Base-by-base conservation (phyloP, 2,888 invertebrate species). In the Pachymerium ferrugineum region DNA sequence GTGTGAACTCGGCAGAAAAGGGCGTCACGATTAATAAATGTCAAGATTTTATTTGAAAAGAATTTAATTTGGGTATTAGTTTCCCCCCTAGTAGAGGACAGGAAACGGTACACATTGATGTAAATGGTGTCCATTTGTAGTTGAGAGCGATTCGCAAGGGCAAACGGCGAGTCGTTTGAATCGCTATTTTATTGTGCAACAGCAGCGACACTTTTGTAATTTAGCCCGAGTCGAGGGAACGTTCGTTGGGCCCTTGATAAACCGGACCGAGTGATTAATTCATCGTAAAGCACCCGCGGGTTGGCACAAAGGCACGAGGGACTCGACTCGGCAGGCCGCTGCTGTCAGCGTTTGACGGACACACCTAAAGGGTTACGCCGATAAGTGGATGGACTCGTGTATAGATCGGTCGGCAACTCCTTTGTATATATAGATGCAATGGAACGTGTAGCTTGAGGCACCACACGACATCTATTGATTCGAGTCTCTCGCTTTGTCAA, bases 231-330 rank as follows among this genome's bases (percentile, higher is more conserved):
- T 47, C 47, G 47, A 47, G 47, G 47, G 47, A n/a, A 47, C 47
- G 47, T 47, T 47, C n/a, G 16, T 16, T n/a, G 16, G 47, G 47
- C 47, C 47, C 47, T 47, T 47, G 47, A 47, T 16, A 16, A 47
- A 16, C 47, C 38, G 38, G 47, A 5, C 3, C 47, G 47, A 22
- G 47, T 47, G 47, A 47, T 47, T 47, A 47, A 47, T 47, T 47
- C 47, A 4, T 47, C 47, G 47, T 47, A 47, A 47, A 47, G 47
- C 47, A 47, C 47, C 47, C 47, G 47, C 47, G 47, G 47, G 47
- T 47, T 47, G 47, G 47, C 47, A 47, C 47, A 2, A 16, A 16
- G 22, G 47, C 47, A 47, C 22, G 16, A 16, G 47, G 47, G 47
- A 47, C 47, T 16, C 38, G 2, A 16, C 16, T 47, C 8, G 47